phyloP scores from a whole-genome alignment of 1,140 invertebrate species.

The Drosophila hydei region DNA sequence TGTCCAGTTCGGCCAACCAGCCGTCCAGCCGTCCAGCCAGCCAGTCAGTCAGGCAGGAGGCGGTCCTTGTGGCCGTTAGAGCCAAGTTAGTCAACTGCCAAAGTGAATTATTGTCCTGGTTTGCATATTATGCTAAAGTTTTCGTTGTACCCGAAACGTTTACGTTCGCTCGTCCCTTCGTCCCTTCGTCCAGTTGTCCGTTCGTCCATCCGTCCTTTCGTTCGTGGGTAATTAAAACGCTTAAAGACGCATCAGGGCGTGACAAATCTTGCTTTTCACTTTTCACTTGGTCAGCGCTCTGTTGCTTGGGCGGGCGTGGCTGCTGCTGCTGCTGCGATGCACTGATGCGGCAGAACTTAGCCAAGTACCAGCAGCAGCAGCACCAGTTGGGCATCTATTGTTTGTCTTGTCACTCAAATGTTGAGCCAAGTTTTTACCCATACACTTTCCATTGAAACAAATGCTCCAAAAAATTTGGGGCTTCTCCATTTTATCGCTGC shows the following conservation, averaged over 20 bases:
- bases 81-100: slow-evolving; percentile 68
- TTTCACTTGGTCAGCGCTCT: slow-evolving; percentile 55
- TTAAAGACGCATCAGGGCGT: slow-evolving; percentile 82
- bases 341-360: slow-evolving; percentile 51
- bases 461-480: slow-evolving; percentile 19
- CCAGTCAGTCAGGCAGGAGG: background rate
- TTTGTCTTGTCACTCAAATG: slow-evolving; percentile 66
- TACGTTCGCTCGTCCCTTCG: slow-evolving; percentile 22
- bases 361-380: slow-evolving; percentile 9
- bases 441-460: slow-evolving; percentile 43
- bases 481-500: slow-evolving; percentile 16
- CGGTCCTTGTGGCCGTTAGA: slow-evolving; percentile 1
- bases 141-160: slow-evolving; percentile 35
- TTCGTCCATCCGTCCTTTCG: slow-evolving; percentile 18
- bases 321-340: too few species aligned
- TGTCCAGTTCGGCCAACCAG: slow-evolving; percentile 32
- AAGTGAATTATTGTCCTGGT: slow-evolving; percentile 80
- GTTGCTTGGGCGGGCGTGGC: too few species aligned
- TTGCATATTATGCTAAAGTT: slow-evolving; percentile 80
- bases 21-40: background rate
- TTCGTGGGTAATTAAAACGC: slow-evolving; percentile 81
- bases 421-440: slow-evolving; percentile 44
- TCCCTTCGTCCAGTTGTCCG: background rate
- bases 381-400: slow-evolving; percentile 44
- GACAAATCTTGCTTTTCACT: slow-evolving; percentile 83